A percentile compares a stretch with the other conserved stretches of the same genome.
Conservation (phyloP, 2,113 vertebrate genomes). For the Burhinus bistriatus region DNA sequence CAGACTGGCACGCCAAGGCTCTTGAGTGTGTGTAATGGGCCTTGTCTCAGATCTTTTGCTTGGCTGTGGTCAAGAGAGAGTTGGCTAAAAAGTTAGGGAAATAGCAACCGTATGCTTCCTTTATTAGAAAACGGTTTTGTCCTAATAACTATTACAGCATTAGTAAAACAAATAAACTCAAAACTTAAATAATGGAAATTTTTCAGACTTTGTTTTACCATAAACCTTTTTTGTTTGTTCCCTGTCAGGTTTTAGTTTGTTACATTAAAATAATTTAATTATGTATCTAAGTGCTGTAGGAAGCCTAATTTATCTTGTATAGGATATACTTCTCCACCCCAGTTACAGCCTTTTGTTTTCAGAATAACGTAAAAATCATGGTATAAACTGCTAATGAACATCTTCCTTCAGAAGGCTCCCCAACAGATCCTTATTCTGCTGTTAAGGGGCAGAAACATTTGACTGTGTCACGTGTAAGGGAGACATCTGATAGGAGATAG, state of each 20-base stretch:
- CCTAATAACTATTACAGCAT: not conserved
- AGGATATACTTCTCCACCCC: not conserved
- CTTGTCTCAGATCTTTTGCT: not conserved
- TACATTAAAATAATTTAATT: not conserved
- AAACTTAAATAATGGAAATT: not conserved
- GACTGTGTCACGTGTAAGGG: not conserved
- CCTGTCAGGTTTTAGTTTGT: not conserved
- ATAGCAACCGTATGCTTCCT: rapidly evolving
- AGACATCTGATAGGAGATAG: not conserved
- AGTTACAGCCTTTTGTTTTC: not conserved
- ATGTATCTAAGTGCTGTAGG: not conserved
- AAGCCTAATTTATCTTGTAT: not conserved
- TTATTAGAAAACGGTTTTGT: not conserved
- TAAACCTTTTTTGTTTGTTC: not conserved
- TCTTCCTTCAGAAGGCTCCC: not conserved
- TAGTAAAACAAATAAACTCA: not conserved
- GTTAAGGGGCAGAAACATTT: not conserved
- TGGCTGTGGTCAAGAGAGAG: not conserved
- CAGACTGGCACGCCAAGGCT: not conserved
- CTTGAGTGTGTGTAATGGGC: not conserved
- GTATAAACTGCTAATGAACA: not conserved
- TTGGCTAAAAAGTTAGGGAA: not conserved
- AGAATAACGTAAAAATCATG: not conserved
- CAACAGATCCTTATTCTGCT: not conserved
- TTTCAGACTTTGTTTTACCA: not conserved